Conservation (phyloP, 2,113 vertebrate genomes). For the Triplophysa dalaica region DNA sequence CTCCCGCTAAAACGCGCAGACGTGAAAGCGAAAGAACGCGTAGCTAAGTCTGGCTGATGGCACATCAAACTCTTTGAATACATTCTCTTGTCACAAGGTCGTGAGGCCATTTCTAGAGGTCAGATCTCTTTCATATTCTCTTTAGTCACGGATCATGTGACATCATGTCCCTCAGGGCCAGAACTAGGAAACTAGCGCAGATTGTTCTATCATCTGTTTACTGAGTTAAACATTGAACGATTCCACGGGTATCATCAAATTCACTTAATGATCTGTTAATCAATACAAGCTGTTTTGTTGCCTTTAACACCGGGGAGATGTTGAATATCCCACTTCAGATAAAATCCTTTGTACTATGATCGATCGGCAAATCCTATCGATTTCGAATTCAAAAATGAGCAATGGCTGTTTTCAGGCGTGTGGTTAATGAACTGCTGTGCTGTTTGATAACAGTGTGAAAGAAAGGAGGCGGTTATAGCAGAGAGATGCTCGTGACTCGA, state of each 20-base stretch:
- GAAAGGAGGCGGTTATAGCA: not conserved
- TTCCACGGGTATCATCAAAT: conserved; percentile 65
- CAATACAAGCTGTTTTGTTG: conserved; percentile 66
- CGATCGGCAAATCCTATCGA: conserved; percentile 16
- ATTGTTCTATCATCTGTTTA: conserved; percentile 59
- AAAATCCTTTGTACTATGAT: conserved; percentile 29
- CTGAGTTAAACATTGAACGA: conserved; percentile 62
- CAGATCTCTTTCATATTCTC: conserved; percentile 53
- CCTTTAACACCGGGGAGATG: conserved; percentile 62
- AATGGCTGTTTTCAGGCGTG: not conserved
- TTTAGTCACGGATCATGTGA: conserved; percentile 63
- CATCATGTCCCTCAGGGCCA: conserved; percentile 41
- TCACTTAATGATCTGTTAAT: conserved; percentile 69
- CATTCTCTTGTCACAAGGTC: conserved; percentile 35
- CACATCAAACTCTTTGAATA: conserved; percentile 18
- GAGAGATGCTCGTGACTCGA: conserved; percentile 21
- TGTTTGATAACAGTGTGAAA: not conserved
- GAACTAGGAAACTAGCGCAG: conserved; percentile 40
- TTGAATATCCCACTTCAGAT: conserved; percentile 13
- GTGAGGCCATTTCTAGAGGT: conserved; percentile 48
- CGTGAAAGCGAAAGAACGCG: not conserved
- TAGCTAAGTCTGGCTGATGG: conserved; percentile 15
- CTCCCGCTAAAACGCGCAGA: conserved; percentile 9
- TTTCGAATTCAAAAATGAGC: conserved; percentile 48
- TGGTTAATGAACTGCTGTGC: conserved; percentile 11